These are phyloP conservation scores for Lasiurus borealis DNA, from an alignment of 2,113 vertebrate genomes.

Conservation along the genomic window DNA sequence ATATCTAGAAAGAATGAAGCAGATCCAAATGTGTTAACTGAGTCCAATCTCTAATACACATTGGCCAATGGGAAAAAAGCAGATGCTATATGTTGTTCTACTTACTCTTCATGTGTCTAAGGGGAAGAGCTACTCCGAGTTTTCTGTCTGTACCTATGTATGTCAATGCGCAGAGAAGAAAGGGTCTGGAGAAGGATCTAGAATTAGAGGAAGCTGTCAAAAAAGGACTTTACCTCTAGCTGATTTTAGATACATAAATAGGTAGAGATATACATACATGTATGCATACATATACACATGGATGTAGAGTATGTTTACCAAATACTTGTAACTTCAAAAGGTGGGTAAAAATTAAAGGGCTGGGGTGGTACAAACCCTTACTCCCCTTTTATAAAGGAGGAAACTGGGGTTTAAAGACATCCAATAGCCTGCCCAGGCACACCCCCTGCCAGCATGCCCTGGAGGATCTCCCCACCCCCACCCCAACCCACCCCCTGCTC, in stretches of 20 bases:
- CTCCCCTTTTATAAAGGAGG: neutral
- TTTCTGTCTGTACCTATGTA: neutral
- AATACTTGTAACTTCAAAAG: neutral
- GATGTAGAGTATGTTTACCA: neutral
- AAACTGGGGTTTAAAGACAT: neutral
- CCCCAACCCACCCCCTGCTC: neutral
- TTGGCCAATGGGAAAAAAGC: neutral
- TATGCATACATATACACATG: neutral
- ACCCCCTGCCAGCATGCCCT: neutral
- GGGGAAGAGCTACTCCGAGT: neutral
- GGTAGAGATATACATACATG: too few relatives aligned
- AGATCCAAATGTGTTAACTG: neutral
- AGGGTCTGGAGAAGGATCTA: neutral
- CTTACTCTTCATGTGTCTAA: neutral
- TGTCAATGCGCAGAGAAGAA: neutral
- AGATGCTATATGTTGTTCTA: neutral
- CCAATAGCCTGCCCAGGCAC: neutral
- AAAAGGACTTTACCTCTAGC: conserved; percentile 7
- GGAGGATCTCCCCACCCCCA: neutral
- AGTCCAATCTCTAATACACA: neutral
- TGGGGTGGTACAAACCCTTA: neutral
- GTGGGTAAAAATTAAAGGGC: neutral
- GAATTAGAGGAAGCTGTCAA: neutral
- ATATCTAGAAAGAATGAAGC: neutral
- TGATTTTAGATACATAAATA: neutral